Conservation (phyloP, 2,888 invertebrate species). For the Synergus japonicus region DNA sequence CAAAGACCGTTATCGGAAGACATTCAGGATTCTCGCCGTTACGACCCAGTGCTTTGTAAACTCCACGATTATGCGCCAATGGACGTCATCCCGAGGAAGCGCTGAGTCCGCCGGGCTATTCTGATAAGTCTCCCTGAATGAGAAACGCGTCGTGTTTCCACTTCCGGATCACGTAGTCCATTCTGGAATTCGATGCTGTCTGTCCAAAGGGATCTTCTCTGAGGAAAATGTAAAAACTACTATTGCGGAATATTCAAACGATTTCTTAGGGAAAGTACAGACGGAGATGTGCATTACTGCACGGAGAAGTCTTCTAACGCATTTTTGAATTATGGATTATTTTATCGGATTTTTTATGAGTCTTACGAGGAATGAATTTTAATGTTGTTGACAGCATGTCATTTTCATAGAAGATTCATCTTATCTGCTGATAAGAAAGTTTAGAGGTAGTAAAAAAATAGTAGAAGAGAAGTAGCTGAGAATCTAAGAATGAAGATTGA, state of each 20-base stretch:
- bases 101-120: conserved; percentile 3
- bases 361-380: background rate
- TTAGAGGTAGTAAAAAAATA: background rate
- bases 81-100: conserved; percentile 26
- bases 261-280: background rate
- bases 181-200: conserved; percentile 12
- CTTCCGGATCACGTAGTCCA: conserved; percentile 36
- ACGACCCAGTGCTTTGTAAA: conserved; percentile 58
- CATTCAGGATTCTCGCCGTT: conserved; percentile 51
- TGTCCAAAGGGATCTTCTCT: background rate
- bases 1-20: conserved; percentile 36
- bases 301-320: background rate
- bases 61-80: conserved; percentile 57
- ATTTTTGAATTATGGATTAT: background rate
- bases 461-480: background rate
- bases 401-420: too few species aligned
- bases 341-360: background rate
- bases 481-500: conserved; percentile 24
- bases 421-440: background rate
- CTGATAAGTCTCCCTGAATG: conserved; percentile 20
- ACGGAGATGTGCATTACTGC: background rate
- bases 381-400: too few species aligned
- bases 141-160: conserved; percentile 30
- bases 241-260: background rate
- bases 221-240: background rate